Evolutionary conservation across 2,888 invertebrate genomes (phyloP).

Genomic region (Lumbricus terrestris): DNA sequence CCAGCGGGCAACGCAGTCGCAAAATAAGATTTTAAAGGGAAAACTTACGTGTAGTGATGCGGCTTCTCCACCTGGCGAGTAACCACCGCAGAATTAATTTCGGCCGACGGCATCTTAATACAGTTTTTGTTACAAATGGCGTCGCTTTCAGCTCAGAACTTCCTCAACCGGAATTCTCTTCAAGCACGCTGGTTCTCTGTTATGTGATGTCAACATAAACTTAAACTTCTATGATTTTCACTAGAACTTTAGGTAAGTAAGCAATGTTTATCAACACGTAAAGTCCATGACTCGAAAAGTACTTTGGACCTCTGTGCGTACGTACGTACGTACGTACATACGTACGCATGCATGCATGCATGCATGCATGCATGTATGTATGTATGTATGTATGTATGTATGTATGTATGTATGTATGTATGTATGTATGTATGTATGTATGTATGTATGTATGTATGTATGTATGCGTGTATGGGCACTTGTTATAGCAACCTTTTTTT

Average conservation of each 20-base stretch:
- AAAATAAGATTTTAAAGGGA: not conserved
- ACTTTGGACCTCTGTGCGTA: no score
- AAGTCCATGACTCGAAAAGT: not conserved
- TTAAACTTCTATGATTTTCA: not conserved
- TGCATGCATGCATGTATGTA: no score
- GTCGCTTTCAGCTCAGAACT: constrained; percentile 8
- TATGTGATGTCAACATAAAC: not conserved
- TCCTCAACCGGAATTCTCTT: constrained; percentile 6
- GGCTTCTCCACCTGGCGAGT: constrained; percentile 27
- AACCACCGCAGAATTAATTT: constrained; percentile 15
- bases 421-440: no score
- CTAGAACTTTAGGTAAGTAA: not conserved
- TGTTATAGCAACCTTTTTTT: no score
- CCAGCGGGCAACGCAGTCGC: not conserved
- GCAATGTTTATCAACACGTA: not conserved
- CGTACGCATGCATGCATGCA: no score
- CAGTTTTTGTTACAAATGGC: constrained; percentile 14
- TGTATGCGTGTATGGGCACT: no score
- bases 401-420: no score
- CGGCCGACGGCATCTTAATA: constrained; percentile 9
- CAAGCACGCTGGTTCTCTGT: not conserved
- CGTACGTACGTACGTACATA: no score
- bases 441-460: no score
- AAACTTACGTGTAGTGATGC: constrained; percentile 25
- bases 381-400: no score